phyloP scores from a whole-genome alignment of 2,888 invertebrate species.

The Yponomeuta malinellus region DNA sequence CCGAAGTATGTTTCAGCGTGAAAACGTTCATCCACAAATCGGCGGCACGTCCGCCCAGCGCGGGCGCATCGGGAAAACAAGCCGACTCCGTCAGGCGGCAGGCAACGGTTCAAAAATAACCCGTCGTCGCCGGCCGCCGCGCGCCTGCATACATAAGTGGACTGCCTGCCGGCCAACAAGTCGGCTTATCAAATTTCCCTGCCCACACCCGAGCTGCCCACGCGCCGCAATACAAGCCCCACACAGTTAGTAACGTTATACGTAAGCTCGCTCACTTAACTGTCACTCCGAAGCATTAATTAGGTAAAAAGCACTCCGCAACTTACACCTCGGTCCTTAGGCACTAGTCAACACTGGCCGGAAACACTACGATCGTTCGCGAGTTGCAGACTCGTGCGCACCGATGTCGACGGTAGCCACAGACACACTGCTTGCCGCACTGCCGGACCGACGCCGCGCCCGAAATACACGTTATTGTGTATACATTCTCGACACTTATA shows the following conservation, averaged over 20 bases:
- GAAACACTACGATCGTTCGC: conserved; percentile 26
- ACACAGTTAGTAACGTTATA: conserved; percentile 33
- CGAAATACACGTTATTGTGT: conserved; percentile 70
- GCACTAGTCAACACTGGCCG: conserved; percentile 31
- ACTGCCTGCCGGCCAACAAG: conserved; percentile 38
- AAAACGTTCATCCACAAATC: background rate
- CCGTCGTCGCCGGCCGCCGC: conserved; percentile 32
- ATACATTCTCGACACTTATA: conserved; percentile 62
- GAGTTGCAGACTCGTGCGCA: conserved; percentile 39
- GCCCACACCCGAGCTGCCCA: conserved; percentile 51
- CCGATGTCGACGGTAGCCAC: conserved; percentile 43
- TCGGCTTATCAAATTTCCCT: conserved; percentile 73
- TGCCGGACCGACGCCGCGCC: conserved; percentile 37
- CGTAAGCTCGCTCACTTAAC: conserved; percentile 44
- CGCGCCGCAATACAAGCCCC: conserved; percentile 40
- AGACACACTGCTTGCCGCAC: conserved; percentile 45
- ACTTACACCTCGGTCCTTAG: conserved; percentile 50
- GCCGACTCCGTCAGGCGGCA: conserved; percentile 36
- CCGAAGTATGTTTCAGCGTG: no score
- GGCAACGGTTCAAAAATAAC: conserved; percentile 62
- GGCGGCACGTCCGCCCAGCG: conserved; percentile 21
- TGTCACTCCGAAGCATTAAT: conserved; percentile 53
- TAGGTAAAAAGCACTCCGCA: conserved; percentile 46
- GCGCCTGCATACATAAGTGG: conserved; percentile 71
- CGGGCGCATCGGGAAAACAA: conserved; percentile 34